Evolutionary conservation across 2,113 vertebrate genomes (phyloP).

Genomic region (Lepus timidus): DNA sequence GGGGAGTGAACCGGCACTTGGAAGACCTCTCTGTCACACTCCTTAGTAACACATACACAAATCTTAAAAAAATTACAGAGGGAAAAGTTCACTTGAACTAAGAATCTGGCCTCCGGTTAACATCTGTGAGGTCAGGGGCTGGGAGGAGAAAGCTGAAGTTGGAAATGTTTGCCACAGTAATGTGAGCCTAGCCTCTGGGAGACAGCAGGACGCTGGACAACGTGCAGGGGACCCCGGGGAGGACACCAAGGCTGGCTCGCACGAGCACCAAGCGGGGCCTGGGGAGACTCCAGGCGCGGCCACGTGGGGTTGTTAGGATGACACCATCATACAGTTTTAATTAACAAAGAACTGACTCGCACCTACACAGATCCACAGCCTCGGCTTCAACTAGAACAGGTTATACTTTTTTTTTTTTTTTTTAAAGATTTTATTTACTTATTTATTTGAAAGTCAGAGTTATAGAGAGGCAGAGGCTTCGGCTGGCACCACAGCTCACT

Average conservation of each 20-base stretch:
- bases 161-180: too few relatives aligned
- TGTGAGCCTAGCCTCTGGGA: rapidly evolving
- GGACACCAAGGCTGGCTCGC: rapidly evolving
- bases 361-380: rapidly evolving
- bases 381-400: rapidly evolving
- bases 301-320: rapidly evolving
- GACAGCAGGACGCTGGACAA: rapidly evolving
- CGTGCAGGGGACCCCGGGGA: rapidly evolving
- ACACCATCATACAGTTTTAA: rapidly evolving
- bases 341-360: background rate
- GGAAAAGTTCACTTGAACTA: background rate
- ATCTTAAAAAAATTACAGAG: too few relatives aligned
- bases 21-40: too few relatives aligned
- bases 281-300: rapidly evolving
- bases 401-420: background rate
- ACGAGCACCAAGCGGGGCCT: rapidly evolving
- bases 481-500: too few relatives aligned
- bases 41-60: too few relatives aligned
- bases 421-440: too few relatives aligned
- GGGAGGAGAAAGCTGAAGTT: background rate
- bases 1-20: too few relatives aligned
- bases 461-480: too few relatives aligned
- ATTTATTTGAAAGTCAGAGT: background rate
- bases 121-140: background rate
- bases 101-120: background rate